Base-by-base conservation (phyloP, 2,797 vertebrate genomes). In the Sebastes elongatus region DNA sequence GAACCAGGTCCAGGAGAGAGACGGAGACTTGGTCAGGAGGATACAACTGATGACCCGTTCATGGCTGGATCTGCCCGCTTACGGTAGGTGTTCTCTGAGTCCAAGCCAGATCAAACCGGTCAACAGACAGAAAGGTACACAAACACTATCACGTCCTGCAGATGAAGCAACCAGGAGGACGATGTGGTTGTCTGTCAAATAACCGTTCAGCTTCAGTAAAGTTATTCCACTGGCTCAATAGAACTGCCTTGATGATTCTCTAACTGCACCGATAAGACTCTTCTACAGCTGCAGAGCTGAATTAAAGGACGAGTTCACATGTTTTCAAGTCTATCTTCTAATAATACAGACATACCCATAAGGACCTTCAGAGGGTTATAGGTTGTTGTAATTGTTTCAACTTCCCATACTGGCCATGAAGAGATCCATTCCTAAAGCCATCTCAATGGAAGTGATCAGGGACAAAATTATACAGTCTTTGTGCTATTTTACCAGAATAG, bases 101-200 rank as follows among this genome's bases (percentile, higher is more conserved):
- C 62, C 74, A 14, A 69, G 71, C 70, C 65, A 69, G 71, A 69
- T 53, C 66, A 42, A 74, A 75, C 59, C 56, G 68, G 64, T 70
- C 57, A 49, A 14, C 52, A 18, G 30, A 66, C 22, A 63, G 4
- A 78, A 22, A 53, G 52, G 13, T 7, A 30, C 9, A 75, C 42
- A 56, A 11, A 72, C 22, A 35, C 33, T 3, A 8, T 23, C 10
- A 32, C 10, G 13, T 60, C 27, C 61, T 52, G 42, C 38, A 59
- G 64, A 59, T 16, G 10, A 59, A 68, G 71, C 57, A 59, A 35
- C 46, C 49, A 42, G 22, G 49, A 18, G 5, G 18, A 10, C 13
- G 27, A 30, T 30, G 57, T 30, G 57, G 28, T 59, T 30, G 10
- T 11, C 53, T 35, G 42, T 35, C 22, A 73, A 25, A 77, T 49